Conservation (phyloP, 2,888 invertebrate genomes). For the Polyommatus icarus region DNA sequence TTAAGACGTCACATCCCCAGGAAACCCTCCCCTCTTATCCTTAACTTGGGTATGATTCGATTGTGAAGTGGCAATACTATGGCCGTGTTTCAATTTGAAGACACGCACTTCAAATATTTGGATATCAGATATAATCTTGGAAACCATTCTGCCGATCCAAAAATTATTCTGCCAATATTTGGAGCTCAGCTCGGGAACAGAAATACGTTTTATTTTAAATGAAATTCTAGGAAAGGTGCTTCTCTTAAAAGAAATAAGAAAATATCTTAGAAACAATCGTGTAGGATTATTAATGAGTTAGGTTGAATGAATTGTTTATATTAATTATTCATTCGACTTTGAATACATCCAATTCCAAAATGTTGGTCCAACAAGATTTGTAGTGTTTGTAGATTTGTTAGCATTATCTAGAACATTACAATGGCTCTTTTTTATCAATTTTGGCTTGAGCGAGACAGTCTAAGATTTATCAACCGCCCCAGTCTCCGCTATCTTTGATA, state of each 20-base stretch:
- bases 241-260: not conserved
- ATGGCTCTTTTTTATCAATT: not conserved
- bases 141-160: slow-evolving; percentile 6
- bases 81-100: slow-evolving; percentile 3
- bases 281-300: not conserved
- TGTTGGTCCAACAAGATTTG: not conserved
- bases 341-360: not conserved
- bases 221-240: not conserved
- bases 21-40: not conserved
- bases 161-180: not conserved
- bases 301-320: not conserved
- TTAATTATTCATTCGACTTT: too few relatives aligned
- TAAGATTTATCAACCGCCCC: not conserved
- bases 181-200: not conserved
- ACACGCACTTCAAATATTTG: slow-evolving; percentile 7
- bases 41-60: not conserved
- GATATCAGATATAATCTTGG: slow-evolving; percentile 14
- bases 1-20: too few relatives aligned
- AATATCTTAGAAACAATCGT: not conserved
- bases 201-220: not conserved
- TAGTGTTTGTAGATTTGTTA: not conserved
- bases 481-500: slow-evolving; percentile 5
- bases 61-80: slow-evolving; percentile 14
- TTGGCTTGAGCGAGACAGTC: not conserved
- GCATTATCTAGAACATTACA: not conserved